These are phyloP conservation scores for Anhinga rufa DNA, from an alignment of 2,113 vertebrate species.

Conservation along the genomic window DNA sequence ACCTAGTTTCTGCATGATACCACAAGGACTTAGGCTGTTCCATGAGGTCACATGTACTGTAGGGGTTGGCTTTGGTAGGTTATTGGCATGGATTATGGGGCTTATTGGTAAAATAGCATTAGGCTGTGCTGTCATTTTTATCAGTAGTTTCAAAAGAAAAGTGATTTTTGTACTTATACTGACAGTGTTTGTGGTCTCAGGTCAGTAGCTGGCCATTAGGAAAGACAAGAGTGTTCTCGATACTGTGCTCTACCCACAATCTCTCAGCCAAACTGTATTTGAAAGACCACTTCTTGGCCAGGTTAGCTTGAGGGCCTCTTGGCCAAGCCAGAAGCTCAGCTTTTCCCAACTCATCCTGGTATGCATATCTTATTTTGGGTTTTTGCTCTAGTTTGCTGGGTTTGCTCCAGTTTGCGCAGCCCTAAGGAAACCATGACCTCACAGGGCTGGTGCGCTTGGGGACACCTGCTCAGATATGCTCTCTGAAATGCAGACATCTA, in stretches of 20 bases:
- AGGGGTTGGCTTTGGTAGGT: not conserved
- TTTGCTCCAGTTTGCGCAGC: not conserved
- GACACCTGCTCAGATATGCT: not conserved
- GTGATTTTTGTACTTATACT: not conserved
- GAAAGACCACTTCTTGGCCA: not conserved
- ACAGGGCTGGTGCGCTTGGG: not conserved
- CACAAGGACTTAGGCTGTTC: accelerated
- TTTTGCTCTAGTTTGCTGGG: not conserved
- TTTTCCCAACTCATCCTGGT: not conserved
- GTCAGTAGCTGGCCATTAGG: not conserved
- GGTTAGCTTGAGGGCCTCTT: not conserved
- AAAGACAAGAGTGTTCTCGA: not conserved
- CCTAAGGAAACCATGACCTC: not conserved
- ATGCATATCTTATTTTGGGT: not conserved
- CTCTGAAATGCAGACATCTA: not conserved
- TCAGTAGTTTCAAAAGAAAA: not conserved
- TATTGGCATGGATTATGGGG: not conserved
- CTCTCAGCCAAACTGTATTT: not conserved
- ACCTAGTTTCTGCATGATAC: not conserved
- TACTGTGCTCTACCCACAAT: not conserved
- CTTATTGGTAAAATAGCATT: not conserved
- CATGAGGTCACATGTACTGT: accelerated
- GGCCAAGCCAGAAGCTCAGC: not conserved
- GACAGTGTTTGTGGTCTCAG: not conserved
- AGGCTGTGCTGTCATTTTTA: not conserved